These are phyloP conservation scores for Columba livia DNA, from an alignment of 2,113 vertebrate species.

Conservation along the genomic window DNA sequence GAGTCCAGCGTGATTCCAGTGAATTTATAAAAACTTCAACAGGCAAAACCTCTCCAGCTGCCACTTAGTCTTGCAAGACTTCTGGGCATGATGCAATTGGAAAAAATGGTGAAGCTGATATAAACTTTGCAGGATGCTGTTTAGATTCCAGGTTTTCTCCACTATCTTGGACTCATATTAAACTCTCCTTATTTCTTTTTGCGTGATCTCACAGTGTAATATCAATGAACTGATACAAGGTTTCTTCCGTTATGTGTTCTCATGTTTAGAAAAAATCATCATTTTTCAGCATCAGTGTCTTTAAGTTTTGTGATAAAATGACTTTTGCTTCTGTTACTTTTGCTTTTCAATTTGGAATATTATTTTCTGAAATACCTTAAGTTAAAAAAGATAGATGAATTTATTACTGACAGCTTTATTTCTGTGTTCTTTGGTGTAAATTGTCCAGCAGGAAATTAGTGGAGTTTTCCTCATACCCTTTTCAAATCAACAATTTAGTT, in stretches of 20 bases:
- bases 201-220: background rate
- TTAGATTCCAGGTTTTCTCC: background rate
- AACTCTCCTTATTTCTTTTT: background rate
- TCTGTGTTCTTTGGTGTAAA: background rate
- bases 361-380: background rate
- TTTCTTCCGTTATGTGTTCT: background rate
- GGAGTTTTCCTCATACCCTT: background rate
- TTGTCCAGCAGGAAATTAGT: background rate
- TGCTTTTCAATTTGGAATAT: background rate
- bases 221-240: background rate
- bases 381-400: background rate
- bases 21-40: background rate
- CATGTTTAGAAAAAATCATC: background rate
- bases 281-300: background rate
- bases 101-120: background rate
- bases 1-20: background rate
- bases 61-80: background rate
- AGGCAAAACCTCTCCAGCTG: background rate
- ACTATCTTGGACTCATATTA: background rate
- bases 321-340: background rate
- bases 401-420: background rate
- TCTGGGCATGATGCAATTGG: background rate
- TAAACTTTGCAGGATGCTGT: background rate
- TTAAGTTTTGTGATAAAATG: background rate
- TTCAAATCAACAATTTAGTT: conserved; percentile 42